A percentile compares a stretch with the other conserved stretches of the same genome.
These are phyloP conservation scores for Caenorhabditis drosophilae DNA, from an alignment of 2,888 invertebrate genomes.

Conservation along the genomic window DNA sequence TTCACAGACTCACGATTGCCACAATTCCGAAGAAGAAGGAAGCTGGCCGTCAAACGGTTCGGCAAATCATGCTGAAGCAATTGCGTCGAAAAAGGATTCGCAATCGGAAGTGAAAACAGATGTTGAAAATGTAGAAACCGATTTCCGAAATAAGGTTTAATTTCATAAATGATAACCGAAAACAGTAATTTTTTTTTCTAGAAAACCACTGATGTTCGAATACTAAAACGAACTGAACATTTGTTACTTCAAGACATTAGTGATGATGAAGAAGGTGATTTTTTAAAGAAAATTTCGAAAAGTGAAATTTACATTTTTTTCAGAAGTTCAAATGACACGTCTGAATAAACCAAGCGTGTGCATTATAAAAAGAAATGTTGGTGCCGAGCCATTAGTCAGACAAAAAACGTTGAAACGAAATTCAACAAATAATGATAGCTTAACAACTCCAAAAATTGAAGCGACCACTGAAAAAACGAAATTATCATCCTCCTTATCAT, in stretches of 20 bases:
- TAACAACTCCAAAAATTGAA: too few relatives aligned
- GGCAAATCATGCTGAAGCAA: slow-evolving; percentile 15
- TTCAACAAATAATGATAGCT: too few relatives aligned
- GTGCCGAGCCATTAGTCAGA: neutral
- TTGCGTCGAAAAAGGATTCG: neutral
- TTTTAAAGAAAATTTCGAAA: slow-evolving; percentile 24
- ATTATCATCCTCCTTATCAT: too few relatives aligned
- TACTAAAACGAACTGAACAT: slow-evolving; percentile 45
- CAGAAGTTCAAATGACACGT: slow-evolving; percentile 54
- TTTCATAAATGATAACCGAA: too few relatives aligned
- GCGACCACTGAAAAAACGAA: too few relatives aligned
- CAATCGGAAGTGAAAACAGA: neutral
- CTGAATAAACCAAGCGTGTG: slow-evolving; percentile 44
- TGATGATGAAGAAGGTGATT: slow-evolving; percentile 51
- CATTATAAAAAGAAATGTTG: slow-evolving; percentile 35
- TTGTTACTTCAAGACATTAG: slow-evolving; percentile 43
- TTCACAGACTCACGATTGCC: slow-evolving; percentile 21
- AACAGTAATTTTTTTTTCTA: too few relatives aligned
- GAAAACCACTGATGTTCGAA: slow-evolving; percentile 39
- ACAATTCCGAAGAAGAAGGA: slow-evolving; percentile 26
- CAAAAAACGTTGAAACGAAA: too few relatives aligned
- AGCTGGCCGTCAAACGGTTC: slow-evolving; percentile 32
- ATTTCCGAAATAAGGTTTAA: too few relatives aligned
- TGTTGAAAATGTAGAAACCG: too few relatives aligned
- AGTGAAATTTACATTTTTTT: slow-evolving; percentile 4